These are phyloP conservation scores for Cecropterus lyciades DNA, from an alignment of 1,140 invertebrate species.

Conservation along the genomic window DNA sequence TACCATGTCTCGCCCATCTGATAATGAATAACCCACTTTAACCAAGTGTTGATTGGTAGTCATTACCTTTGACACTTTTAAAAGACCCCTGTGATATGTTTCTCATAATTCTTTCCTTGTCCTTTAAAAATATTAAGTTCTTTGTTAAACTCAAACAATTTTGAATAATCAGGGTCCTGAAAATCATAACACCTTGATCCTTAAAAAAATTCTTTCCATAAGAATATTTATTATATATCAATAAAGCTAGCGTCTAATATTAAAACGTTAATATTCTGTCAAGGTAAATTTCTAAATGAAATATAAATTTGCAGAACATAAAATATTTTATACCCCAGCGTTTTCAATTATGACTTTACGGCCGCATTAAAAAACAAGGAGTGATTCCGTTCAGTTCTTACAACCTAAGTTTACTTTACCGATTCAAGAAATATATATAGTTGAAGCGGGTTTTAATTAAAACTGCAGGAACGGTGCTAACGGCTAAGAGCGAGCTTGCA, in stretches of 20 bases:
- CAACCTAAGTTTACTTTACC: constrained; percentile 45
- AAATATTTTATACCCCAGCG: constrained; percentile 29
- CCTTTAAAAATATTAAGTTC: no score
- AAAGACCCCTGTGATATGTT: no score
- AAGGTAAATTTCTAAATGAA: constrained; percentile 18
- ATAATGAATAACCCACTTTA: no score
- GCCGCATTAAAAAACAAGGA: constrained; percentile 34
- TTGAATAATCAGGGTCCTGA: no score
- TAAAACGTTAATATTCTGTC: constrained; percentile 10
- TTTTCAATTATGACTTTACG: constrained; percentile 44
- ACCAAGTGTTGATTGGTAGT: no score
- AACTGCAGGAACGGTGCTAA: constrained; percentile 43
- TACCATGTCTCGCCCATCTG: no score
- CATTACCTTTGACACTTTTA: no score
- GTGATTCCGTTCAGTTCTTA: constrained; percentile 34
- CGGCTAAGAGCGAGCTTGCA: not conserved
- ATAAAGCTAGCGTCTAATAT: constrained; percentile 3
- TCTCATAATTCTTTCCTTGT: no score
- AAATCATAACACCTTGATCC: no score
- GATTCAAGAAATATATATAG: constrained; percentile 53
- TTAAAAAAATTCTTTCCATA: no score
- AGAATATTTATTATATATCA: no score
- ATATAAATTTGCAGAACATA: constrained; percentile 27
- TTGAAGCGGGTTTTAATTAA: constrained; percentile 66
- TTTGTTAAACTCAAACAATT: no score